Conservation (phyloP, 2,888 invertebrate genomes). For the Polydrusus tereticollis region DNA sequence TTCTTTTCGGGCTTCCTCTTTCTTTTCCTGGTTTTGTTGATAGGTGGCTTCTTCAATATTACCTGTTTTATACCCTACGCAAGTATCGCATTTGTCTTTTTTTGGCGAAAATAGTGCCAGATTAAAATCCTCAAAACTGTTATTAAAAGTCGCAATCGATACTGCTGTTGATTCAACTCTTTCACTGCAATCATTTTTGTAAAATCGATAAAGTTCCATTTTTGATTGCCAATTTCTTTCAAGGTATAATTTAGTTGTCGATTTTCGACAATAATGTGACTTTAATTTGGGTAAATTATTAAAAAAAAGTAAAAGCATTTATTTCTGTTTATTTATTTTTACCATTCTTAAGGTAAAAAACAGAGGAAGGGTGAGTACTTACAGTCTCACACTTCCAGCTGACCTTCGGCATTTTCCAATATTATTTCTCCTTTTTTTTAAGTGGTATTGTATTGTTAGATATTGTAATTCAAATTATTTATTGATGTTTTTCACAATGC, state of each 20-base stretch:
- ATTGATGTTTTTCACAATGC: too few species aligned
- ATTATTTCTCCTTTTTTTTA: too few species aligned
- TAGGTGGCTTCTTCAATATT: constrained; percentile 32
- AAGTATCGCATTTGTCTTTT: constrained; percentile 45
- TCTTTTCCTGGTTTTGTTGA: constrained; percentile 30
- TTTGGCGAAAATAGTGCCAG: constrained; percentile 43
- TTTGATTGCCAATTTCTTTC: constrained; percentile 38
- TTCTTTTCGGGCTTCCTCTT: constrained; percentile 27
- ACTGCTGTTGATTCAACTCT: not conserved
- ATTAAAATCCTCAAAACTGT: constrained; percentile 43
- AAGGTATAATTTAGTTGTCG: constrained; percentile 42
- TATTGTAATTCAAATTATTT: too few species aligned
- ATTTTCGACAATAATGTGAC: too few species aligned
- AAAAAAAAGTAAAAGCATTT: constrained; percentile 20
- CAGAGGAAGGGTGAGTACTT: too few species aligned
- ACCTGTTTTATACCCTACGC: constrained; percentile 34
- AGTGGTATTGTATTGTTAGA: too few species aligned
- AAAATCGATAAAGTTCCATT: constrained; percentile 39
- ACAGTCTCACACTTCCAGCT: too few species aligned
- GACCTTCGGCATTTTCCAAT: too few species aligned
- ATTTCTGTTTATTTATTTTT: constrained; percentile 24
- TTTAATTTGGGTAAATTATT: constrained; percentile 36
- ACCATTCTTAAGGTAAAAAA: too few species aligned
- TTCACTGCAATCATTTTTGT: constrained; percentile 26
- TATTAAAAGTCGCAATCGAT: constrained; percentile 23